Base-by-base conservation (phyloP, 1,140 invertebrate species). In the Aphelenchoides avenae region DNA sequence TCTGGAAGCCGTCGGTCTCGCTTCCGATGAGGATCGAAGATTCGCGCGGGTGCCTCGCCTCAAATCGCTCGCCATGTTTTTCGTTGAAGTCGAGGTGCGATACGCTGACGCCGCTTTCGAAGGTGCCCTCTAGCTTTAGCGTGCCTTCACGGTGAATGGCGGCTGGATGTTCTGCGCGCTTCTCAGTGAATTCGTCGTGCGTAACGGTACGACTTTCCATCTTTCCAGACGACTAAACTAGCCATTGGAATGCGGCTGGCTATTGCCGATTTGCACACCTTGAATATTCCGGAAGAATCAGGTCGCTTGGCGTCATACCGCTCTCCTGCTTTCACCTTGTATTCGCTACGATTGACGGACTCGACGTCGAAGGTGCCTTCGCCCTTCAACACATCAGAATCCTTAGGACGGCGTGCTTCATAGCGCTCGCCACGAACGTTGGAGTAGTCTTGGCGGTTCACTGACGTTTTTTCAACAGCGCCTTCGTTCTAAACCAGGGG, bases 341-440 rank as follows among this genome's bases (percentile, higher is more conserved):
- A 47, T 33, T 47, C 44, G 30, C 15, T 20, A 15, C 22, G 24
- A 26, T 26, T 47, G 3, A 47, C 44, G 36, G 22, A 31, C 15
- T 33, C 18, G 1, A n/a, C 22, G 1, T 22, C 55, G 11, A 57
- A 22, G 3, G 18, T 30, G 1, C 55, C 55, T 4, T 59, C 52
- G 9, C 9, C 26, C n/a, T 39, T n/a, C n/a, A 58, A 18, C 29
- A 57, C 44, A 20, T 54, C 44, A 7, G 53, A 34, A 50, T 58
- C 56, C 18, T 5, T 20, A 3, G 56, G 56, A 20, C 36, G 30
- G 24, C 39, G 27, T n/a, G 53, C 47, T 44, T 58, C 56, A 34
- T n/a, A 50, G 1, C 56, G 56, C 30, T 58, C 56, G 6, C 54
- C 56, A 3, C 22, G 29, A 11, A 22, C 37, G 15, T 40, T 31